Evolutionary conservation across 2,113 vertebrate species (phyloP).

Genomic region (Odocoileus virginianus): DNA sequence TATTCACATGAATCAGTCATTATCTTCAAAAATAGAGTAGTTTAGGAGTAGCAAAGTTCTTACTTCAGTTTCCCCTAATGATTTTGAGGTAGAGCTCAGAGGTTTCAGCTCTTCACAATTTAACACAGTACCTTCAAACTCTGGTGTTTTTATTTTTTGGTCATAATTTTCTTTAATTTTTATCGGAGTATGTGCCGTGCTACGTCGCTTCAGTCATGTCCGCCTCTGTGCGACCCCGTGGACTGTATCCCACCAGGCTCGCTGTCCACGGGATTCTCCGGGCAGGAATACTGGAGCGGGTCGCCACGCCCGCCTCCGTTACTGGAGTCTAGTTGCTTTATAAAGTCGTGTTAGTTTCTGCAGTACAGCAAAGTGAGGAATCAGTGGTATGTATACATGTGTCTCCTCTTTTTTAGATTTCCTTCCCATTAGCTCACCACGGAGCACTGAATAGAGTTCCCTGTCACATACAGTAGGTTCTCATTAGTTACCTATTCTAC

Average conservation of each 20-base stretch:
- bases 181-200: neutral
- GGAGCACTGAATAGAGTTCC: neutral
- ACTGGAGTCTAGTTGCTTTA: neutral
- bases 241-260: neutral
- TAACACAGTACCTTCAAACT: slow-evolving; percentile 11
- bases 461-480: neutral
- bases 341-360: neutral
- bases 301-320: neutral
- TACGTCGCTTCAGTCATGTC: neutral
- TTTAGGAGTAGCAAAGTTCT: neutral
- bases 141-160: neutral
- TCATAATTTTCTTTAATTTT: neutral
- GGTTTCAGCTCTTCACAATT: neutral
- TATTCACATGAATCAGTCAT: neutral
- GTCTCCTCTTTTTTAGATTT: neutral
- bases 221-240: neutral
- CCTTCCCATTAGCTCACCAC: neutral
- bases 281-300: neutral
- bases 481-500: neutral
- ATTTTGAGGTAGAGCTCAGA: neutral
- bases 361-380: neutral
- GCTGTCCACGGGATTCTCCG: neutral
- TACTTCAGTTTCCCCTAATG: neutral
- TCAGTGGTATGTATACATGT: neutral
- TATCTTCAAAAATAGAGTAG: neutral